Conservation (phyloP, 1,140 invertebrate genomes). For the Cheumatopsyche charites region DNA sequence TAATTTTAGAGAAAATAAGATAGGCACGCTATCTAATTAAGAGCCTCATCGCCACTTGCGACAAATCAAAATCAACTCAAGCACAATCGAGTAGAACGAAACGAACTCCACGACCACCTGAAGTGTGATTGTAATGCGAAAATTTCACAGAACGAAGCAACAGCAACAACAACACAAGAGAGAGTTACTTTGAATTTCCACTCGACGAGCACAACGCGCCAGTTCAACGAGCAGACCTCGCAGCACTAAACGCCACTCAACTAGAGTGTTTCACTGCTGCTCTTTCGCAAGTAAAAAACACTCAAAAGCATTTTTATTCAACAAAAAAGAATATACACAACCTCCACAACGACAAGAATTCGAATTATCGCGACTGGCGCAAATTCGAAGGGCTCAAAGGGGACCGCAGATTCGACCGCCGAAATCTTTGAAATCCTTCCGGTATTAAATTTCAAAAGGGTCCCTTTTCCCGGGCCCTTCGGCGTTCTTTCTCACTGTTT, state of each 20-base stretch:
- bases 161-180: background rate
- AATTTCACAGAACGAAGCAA: too few species aligned
- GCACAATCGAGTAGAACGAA: too few species aligned
- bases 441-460: conserved; percentile 49
- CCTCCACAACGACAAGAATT: too few species aligned
- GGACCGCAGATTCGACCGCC: conserved; percentile 39
- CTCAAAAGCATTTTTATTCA: background rate
- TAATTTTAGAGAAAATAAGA: too few species aligned
- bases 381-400: conserved; percentile 18
- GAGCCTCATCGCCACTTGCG: too few species aligned
- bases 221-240: background rate
- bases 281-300: background rate
- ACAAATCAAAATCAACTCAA: too few species aligned
- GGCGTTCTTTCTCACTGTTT: background rate
- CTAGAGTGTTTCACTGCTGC: background rate
- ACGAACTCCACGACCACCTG: too few species aligned
- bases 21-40: too few species aligned
- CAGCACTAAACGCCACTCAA: conserved; percentile 6
- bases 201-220: background rate
- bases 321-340: background rate
- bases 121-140: too few species aligned
- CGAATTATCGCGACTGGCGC: too few species aligned
- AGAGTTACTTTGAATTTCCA: conserved; percentile 11
- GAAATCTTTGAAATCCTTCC: conserved; percentile 48
- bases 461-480: conserved; percentile 25